Evolutionary conservation across 2,113 vertebrate species (phyloP), one percentile per base, ranked within the genome.

Genomic region (Pavo muticus): DNA sequence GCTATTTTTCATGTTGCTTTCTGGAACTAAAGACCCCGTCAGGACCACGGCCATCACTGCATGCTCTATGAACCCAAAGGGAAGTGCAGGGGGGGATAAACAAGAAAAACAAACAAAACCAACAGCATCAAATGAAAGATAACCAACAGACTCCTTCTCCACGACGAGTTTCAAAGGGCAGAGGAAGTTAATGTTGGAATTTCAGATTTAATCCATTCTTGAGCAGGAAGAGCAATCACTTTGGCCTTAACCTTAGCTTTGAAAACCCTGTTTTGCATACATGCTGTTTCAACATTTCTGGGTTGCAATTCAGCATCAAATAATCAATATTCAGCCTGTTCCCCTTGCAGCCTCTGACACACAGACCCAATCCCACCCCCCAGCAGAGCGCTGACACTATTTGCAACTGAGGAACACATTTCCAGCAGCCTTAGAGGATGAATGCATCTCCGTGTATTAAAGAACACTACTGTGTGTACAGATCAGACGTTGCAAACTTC

Each of bases 271-370:
- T 1, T 97, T 96, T 96, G 92, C 96, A 97, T 95, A 96, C 86
- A 65, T 95, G 96, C 95, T 97, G 96, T 13, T 97, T 97, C 96
- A 96, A 97, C 96, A 97, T 27, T 96, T 95, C 95, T 95, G 73
- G 83, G 61, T 67, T 95, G 92, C 93, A 96, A 95, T 93, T 96
- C 92, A 97, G 95, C 95, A 95, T 45, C 90, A 88, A 95, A 92
- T 93, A 95, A 97, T 97, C 96, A 95, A 97, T 97, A 96, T 94
- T 93, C 85, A 75, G 90, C 40, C 91, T 67, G 93, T 30, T 90
- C 90, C 79, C 88, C 79, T 81, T 78, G 90, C 90, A 95, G 90
- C 79, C 76, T 88, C 91, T 95, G 90, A 94, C 88, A 88, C 63
- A 78, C 76, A 90, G 69, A 16, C 93, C 14, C 10, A 95, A 91